phyloP scores from a whole-genome alignment of 1,140 invertebrate species.

The Carcinoscorpius rotundicauda region DNA sequence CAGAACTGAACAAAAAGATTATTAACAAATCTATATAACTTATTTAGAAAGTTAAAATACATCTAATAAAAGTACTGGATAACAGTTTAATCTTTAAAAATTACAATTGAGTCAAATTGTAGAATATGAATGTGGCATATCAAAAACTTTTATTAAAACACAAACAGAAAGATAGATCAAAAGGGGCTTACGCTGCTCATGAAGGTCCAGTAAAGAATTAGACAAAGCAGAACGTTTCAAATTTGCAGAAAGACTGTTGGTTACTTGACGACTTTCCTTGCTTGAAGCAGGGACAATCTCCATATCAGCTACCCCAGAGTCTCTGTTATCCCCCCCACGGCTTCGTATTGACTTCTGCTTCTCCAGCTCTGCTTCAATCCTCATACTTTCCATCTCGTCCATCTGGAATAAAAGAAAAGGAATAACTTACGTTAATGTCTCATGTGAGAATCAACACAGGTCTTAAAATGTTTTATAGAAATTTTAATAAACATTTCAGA shows the following conservation, averaged over 20 bases:
- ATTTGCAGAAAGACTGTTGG: slow-evolving; percentile 5
- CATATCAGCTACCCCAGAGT: slow-evolving; percentile 1
- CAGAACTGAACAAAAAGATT: too few relatives aligned
- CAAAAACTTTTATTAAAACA: too few relatives aligned
- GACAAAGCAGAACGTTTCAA: slow-evolving; percentile 71
- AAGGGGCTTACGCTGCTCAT: slow-evolving; percentile 68
- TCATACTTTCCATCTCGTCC: slow-evolving; percentile 83
- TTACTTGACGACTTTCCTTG: not conserved
- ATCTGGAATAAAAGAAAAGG: slow-evolving; percentile 38
- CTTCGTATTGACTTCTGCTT: not conserved
- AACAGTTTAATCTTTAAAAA: not conserved
- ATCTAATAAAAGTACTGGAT: not conserved
- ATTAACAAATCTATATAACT: too few relatives aligned
- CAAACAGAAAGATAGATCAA: too few relatives aligned
- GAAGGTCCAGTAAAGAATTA: slow-evolving; percentile 86
- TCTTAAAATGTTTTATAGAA: too few relatives aligned
- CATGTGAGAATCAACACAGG: too few relatives aligned
- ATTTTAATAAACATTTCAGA: too few relatives aligned
- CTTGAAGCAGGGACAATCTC: not conserved
- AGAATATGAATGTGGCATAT: too few relatives aligned
- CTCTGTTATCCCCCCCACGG: not conserved
- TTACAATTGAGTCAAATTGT: too few relatives aligned
- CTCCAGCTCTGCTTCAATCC: slow-evolving; percentile 53
- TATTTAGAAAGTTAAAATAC: not conserved
- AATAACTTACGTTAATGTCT: too few relatives aligned